Evolutionary conservation across 2,113 vertebrate genomes (phyloP), one percentile per base, ranked within the genome.

Genomic region (Sarotherodon lohbergeri): DNA sequence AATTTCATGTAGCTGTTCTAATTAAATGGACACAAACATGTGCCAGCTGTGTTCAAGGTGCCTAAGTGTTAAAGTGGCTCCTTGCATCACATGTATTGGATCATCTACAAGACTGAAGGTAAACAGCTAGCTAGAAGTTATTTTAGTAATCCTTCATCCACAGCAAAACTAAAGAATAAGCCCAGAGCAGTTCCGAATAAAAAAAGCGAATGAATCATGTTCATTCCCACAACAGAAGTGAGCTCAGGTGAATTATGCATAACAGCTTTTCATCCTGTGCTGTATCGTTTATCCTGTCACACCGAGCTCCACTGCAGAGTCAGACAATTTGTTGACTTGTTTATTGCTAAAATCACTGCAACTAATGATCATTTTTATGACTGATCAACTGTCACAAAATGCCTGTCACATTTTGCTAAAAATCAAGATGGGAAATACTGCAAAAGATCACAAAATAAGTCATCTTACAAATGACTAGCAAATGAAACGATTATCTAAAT

Each of bases 1-100:
- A 82, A 80, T 57, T 50, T 87, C 48, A 48, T 8, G 14, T 86
- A 87, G 86, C 90, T 90, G 80, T 48, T 90, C 73, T 88, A 82
- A 91, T 91, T 89, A 89, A 82, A 57, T n/a, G 3, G 61, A 76
- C 85, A 88, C 80, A 86, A 83, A 89, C 27, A 83, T 41, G 7
- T 11, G 32, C 27, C 79, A 85, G 73, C 89, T 88, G 81, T 80
- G 46, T 76, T 71, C 73, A 86, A 78, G 27, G 7, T 59, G 11
- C 36, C 3, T 78, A n/a, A 52, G 17, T 12, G 43, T 32, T 78
- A 50, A 78, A 76, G 43, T 32, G 71, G 4, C 71, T 78, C 0
- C 24, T 50, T 78, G 73, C 46, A 0, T 78, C 16, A 32, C 13
- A 32, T 32, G 46, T 78, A 32, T 5, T 78, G 16, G 46, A 32